These are phyloP conservation scores for Listronotus oregonensis DNA, from an alignment of 1,140 invertebrate species.

Conservation along the genomic window DNA sequence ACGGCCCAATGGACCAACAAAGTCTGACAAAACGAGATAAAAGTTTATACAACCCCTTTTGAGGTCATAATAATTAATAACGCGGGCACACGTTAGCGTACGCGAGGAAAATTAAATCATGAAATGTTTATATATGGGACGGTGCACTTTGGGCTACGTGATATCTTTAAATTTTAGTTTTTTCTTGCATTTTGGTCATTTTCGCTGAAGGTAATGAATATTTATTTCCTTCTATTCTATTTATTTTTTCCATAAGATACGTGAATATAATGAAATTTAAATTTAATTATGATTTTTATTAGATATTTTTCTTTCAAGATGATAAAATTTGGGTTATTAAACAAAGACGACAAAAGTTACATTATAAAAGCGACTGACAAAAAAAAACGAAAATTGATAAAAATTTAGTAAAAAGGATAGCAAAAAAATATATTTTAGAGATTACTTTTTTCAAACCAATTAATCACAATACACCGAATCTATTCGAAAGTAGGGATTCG, in stretches of 20 bases:
- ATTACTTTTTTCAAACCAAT: no score
- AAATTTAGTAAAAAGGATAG: no score
- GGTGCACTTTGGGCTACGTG: constrained; percentile 39
- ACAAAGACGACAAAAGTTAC: no score
- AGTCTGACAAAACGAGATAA: constrained; percentile 49
- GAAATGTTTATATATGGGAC: constrained; percentile 46
- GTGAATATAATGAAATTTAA: no score
- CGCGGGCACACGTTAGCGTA: constrained; percentile 35
- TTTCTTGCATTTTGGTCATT: constrained; percentile 21
- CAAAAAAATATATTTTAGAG: no score
- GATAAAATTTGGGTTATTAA: no score
- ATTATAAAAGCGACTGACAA: no score
- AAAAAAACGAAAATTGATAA: no score
- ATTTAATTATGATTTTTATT: no score
- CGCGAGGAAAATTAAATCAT: constrained; percentile 45
- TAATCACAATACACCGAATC: no score
- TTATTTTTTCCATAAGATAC: constrained; percentile 3
- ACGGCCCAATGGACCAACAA: constrained; percentile 44
- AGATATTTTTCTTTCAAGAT: no score
- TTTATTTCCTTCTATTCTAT: constrained; percentile 14
- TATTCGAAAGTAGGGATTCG: no score
- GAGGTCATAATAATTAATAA: constrained; percentile 49
- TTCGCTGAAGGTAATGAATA: constrained; percentile 10
- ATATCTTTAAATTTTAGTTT: constrained; percentile 19
- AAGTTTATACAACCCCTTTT: constrained; percentile 47